Percentiles rank a stretch among this genome's conserved stretches.
phyloP scores from a whole-genome alignment of 2,797 vertebrate genomes.

The Sylvia borin region DNA sequence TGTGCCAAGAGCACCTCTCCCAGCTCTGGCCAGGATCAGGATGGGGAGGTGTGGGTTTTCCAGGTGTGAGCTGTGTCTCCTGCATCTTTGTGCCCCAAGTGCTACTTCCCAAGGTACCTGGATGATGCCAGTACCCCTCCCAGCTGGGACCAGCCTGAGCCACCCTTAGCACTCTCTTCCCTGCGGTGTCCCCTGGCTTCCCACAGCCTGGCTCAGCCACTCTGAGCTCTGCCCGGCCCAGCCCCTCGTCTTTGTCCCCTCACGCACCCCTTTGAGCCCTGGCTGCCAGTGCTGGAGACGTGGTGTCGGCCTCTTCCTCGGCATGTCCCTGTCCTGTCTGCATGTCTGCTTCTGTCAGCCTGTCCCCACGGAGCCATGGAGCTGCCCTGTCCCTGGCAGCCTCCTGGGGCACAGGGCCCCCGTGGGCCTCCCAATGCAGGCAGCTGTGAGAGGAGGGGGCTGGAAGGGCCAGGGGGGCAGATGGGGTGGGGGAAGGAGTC shows the following conservation, averaged over 20 bases:
- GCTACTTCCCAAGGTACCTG: not conserved
- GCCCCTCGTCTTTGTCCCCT: not conserved
- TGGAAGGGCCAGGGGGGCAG: not conserved
- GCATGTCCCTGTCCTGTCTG: constrained; percentile 75
- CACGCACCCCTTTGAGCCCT: not conserved
- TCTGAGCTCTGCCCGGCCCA: not conserved
- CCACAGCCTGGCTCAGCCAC: not conserved
- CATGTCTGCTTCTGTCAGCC: constrained; percentile 72
- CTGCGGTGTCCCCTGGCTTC: not conserved
- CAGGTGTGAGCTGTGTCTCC: not conserved
- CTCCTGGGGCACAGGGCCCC: not conserved
- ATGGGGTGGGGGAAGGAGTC: not conserved
- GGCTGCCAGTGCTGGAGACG: constrained; percentile 41
- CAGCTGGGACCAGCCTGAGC: not conserved
- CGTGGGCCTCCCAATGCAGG: not conserved
- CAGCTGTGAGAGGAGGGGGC: not conserved
- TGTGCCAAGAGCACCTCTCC: not conserved
- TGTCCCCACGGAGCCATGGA: not conserved
- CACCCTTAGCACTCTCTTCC: not conserved
- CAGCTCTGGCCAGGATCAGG: not conserved
- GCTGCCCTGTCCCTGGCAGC: not conserved
- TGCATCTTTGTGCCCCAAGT: not conserved
- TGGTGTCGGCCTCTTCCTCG: constrained; percentile 75
- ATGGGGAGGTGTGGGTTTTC: not conserved
- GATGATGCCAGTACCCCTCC: not conserved